Percentiles rank a stretch among this genome's conserved stretches.
These are phyloP conservation scores for Sebastes itinus DNA, from an alignment of 2,797 vertebrate species.

Conservation along the genomic window DNA sequence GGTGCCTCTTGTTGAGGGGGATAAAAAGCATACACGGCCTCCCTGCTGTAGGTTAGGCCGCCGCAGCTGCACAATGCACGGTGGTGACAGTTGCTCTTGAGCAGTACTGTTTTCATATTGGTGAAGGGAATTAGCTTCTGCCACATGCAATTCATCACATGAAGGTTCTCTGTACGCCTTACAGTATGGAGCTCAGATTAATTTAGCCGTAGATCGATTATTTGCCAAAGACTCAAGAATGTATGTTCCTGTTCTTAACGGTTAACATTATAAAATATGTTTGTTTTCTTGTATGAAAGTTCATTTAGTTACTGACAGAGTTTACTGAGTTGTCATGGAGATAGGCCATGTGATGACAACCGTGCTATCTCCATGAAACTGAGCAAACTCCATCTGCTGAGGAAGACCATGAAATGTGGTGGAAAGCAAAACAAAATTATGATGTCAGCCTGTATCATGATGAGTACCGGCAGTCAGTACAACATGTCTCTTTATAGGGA, in stretches of 20 bases:
- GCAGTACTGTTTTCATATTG: constrained; percentile 37
- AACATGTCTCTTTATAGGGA: neutral
- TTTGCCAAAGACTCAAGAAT: neutral
- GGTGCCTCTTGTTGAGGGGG: constrained; percentile 72
- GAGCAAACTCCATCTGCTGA: neutral
- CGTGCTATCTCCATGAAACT: neutral
- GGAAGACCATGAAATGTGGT: neutral
- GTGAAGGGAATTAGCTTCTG: constrained; percentile 29
- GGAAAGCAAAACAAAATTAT: neutral
- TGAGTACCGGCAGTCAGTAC: neutral
- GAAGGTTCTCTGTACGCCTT: neutral
- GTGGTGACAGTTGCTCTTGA: constrained; percentile 55
- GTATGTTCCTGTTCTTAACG: neutral
- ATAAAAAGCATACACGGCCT: constrained; percentile 44
- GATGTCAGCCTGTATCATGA: neutral
- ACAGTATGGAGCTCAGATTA: neutral
- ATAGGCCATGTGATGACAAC: neutral
- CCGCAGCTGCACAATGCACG: constrained; percentile 56
- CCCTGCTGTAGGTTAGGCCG: constrained; percentile 48
- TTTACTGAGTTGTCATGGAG: neutral
- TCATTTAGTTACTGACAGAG: neutral
- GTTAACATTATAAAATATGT: neutral
- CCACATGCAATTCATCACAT: constrained; percentile 25
- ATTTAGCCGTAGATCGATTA: neutral
- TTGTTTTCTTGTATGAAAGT: neutral